Evolutionary conservation across 2,113 vertebrate species (phyloP), one percentile per base, ranked within the genome.

Genomic region (Probosciger aterrimus): DNA sequence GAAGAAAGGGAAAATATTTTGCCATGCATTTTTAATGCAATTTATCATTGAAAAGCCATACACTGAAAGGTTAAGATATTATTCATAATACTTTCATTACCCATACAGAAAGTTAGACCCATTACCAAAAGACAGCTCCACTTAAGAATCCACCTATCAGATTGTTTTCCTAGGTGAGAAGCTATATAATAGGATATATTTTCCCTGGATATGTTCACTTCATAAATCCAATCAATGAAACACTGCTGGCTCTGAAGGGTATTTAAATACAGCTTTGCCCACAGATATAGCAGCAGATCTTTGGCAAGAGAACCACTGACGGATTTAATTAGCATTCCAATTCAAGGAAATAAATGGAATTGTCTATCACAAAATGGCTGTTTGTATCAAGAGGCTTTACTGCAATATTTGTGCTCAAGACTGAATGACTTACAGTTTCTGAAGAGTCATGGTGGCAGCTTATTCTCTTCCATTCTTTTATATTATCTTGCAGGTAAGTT

Each of bases 321-420:
- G 86, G 89, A 96, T 93, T 91, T 97, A 95, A 97, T 94, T 97
- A 88, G 70, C 65, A 79, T 92, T 95, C 64, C 30, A 73, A 24
- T 85, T 82, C 57, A 82, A 86, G 68, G 68, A 92, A 92, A 91
- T 92, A 95, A 94, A 95, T 6, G 23, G 47, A 86, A 91, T 81
- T 88, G 59, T 89, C 82, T 95, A 20, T 44, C 65, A 65, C 76
- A 94, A 96, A 97, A 87, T 78, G 63, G 57, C 47, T 91, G 89
- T 89, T 87, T 82, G 50, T 88, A 91, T 88, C 50, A 93, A 80
- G 55, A 59, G 39, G 37, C 55, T 82, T 63, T 88, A 87, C 82
- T 88, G 92, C 82, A 82, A 82, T 81, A 47, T 76, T 93, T 94
- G 55, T 63, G 39, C 87, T 88, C 73, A 86, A 78, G 46, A 84